Base-by-base conservation (phyloP, 2,113 vertebrate genomes). In the Syngnathus floridae region DNA sequence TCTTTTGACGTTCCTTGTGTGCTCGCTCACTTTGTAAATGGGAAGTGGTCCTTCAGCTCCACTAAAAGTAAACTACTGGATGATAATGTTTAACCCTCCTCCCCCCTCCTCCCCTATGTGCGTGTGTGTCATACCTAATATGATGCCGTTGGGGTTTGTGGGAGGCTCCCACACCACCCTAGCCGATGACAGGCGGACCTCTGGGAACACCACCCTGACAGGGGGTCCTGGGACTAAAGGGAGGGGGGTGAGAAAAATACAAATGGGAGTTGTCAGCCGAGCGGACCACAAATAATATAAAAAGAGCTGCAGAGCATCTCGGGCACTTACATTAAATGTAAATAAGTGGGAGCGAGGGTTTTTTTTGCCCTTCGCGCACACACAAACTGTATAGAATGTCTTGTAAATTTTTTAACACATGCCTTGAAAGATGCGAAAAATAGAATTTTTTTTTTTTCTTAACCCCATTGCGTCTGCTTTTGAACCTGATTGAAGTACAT, bases 121-220 rank as follows among this genome's bases (percentile, higher is more conserved):
- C 67, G 41, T 59, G 68, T 40, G 54, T 67, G 69, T 26, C 55
- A 85, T 96, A 98, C 95, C 96, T 81, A 97, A 90, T 57, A 98
- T 92, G 41, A 98, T 82, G 37, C 96, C 95, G 0, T 97, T 97
- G 75, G 95, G 94, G 67, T 94, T 91, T 64, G 92, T 88, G 0
- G 96, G 96, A 0, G 95, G 93, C 80, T 96, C 94, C 96, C 96
- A 98, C 13, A 97, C 91, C 48, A 95, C 94, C 60, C 92, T 87
- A 5, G 96, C 90, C 0, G 95, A 94, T 0, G 90, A 92, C 63
- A 96, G 84, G 65, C 93, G 91, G 78, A 98, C 95, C 76, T 98
- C 95, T 0, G 96, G 95, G 87, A 98, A 98, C 79, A 97, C 91
- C 85, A 98, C 83, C 78, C 94, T 91, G 79, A 94, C 89, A 0